Base-by-base conservation (phyloP, 35 echinoderm and acorn worm species). In the Amphiura filiformis region DNA sequence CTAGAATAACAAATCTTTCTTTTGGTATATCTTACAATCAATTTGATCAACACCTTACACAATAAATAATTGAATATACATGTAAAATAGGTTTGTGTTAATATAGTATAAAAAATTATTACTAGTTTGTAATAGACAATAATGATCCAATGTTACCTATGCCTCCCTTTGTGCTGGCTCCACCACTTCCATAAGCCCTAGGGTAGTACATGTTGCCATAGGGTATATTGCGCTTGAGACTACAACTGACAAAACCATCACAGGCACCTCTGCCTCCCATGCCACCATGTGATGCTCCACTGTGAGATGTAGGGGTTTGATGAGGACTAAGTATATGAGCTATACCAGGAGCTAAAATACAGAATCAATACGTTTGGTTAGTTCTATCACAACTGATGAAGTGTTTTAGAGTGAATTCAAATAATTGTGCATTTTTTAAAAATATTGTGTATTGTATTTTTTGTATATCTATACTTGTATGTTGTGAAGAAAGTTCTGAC, bases 241-340 rank as follows among this genome's bases (percentile, higher is more conserved):
- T 80, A 61, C 94, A 97, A 20, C 89, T 93, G 12, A 32, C 77
- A 32, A 78, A 90, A 30, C 88, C 88, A 86, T 76, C 81, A 83
- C 94, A 97, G 14, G 34, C 83, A 18, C 94, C 94, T 75, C 94
- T 85, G 22, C 94, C 94, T 37, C 94, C 94, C 0, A 93, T 42
- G 37, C 94, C 94, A 61, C 83, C 94, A 93, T 97, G 94, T 39
- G 94, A 92, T 9, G 91, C 94, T 9, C 94, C 94, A 87, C 90
- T 93, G 35, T 65, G 52, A 15, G 61, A 70, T 70, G 61, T 70
- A 4, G 61, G 61, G 26, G 4, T 5, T 70, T 70, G 61, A 70
- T 23, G 7, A 26, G 61, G 1, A 36, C 94, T 87, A 39, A 93
- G 88, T 26, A 57, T 52, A 75, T 97, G 91, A 11, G 28, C 35